These are phyloP conservation scores for Drosophila setifemur DNA, from an alignment of 1,140 invertebrate genomes.

Conservation along the genomic window DNA sequence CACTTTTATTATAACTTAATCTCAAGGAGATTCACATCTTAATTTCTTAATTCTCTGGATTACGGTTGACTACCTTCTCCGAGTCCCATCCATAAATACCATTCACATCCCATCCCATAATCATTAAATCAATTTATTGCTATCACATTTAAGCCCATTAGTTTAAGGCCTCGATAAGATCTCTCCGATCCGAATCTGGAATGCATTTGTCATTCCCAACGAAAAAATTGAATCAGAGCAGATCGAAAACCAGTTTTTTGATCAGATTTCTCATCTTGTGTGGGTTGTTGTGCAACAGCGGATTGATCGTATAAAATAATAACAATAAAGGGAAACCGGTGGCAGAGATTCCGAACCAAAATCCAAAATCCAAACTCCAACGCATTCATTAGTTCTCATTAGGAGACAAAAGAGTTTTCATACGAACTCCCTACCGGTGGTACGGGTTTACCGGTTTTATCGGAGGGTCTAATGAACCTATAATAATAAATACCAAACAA, in stretches of 20 bases:
- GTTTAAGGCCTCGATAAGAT: conserved; percentile 19
- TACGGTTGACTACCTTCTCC: too few species aligned
- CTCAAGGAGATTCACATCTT: conserved; percentile 1
- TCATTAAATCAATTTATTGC: conserved; percentile 45
- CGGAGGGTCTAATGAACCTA: conserved; percentile 31
- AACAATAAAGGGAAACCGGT: conserved; percentile 32
- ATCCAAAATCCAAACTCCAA: conserved; percentile 34
- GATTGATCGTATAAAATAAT: conserved; percentile 13
- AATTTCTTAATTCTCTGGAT: conserved; percentile 38
- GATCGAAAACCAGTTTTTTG: conserved; percentile 28
- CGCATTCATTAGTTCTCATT: conserved; percentile 53
- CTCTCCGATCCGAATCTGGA: conserved; percentile 29
- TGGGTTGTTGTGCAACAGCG: conserved; percentile 39
- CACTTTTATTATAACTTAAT: conserved; percentile 3
- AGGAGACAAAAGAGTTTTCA: conserved; percentile 31
- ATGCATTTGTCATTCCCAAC: conserved; percentile 36
- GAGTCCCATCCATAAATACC: conserved; percentile 25
- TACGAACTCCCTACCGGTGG: conserved; percentile 20
- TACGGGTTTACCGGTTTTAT: conserved; percentile 16
- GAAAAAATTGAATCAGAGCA: conserved; percentile 38
- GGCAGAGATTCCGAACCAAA: conserved; percentile 7
- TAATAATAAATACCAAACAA: conserved; percentile 13
- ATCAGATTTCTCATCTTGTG: conserved; percentile 1
- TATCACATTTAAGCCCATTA: conserved; percentile 49
- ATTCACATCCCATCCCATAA: conserved; percentile 19